Conservation (phyloP, 2,888 invertebrate species). For the Drepanosiphum platanoidis region DNA sequence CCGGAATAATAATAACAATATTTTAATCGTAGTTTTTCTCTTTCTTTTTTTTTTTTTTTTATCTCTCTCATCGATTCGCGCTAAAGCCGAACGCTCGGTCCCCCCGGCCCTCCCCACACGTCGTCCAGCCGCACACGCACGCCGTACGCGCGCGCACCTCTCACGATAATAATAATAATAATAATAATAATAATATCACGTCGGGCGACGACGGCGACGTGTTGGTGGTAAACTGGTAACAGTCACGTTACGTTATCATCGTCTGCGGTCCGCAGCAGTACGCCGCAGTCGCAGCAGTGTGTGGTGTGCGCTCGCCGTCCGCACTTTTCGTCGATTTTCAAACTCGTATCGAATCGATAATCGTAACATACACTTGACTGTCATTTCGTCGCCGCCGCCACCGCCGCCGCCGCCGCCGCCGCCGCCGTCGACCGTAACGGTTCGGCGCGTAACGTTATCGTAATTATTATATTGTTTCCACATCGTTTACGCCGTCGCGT, state of each 20-base stretch:
- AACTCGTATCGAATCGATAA: too few species aligned
- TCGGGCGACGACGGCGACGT: neutral
- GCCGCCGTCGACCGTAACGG: neutral
- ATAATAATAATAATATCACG: neutral
- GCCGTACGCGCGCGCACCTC: neutral
- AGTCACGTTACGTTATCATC: neutral
- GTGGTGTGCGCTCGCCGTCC: neutral
- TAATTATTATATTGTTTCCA: too few species aligned
- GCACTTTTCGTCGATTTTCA: neutral
- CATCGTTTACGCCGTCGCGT: neutral
- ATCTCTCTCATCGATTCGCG: constrained; percentile 11
- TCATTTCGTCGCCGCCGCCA: neutral
- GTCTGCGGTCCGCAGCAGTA: neutral
- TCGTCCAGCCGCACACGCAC: neutral
- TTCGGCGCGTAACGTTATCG: too few species aligned
- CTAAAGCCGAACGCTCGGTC: neutral
- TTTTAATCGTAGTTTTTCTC: too few species aligned
- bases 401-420: neutral
- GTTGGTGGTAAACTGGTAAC: neutral
- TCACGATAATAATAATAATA: neutral
- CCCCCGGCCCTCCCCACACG: neutral
- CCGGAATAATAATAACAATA: too few species aligned
- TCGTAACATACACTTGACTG: too few species aligned
- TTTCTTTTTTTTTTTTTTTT: too few species aligned
- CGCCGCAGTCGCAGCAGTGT: neutral